These are phyloP conservation scores for Vanessa cardui DNA, from an alignment of 2,888 invertebrate species.

Conservation along the genomic window DNA sequence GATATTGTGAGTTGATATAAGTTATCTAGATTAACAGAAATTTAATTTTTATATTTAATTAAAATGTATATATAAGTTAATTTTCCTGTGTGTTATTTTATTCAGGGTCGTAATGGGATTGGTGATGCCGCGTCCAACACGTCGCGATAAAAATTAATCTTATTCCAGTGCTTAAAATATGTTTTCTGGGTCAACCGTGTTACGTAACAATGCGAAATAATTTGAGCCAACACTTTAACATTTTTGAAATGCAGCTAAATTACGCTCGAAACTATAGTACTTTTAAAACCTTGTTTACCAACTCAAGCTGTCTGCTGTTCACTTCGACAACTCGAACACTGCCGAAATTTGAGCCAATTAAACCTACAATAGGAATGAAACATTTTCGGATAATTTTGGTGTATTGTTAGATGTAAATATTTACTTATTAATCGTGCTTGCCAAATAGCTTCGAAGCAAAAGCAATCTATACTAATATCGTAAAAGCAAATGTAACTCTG, in stretches of 20 bases:
- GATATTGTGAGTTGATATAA: conserved; percentile 10
- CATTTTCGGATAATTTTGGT: conserved; percentile 25
- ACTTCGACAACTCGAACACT: conserved; percentile 39
- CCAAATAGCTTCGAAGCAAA: too few species aligned
- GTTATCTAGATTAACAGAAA: background rate
- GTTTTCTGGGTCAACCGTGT: conserved; percentile 36
- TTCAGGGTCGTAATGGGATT: conserved; percentile 28
- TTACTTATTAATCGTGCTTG: conserved; percentile 10
- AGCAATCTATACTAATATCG: too few species aligned
- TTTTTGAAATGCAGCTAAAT: conserved; percentile 40
- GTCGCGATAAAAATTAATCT: conserved; percentile 38
- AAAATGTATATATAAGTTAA: conserved; percentile 18
- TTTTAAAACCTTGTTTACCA: conserved; percentile 41
- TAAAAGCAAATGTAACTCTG: too few species aligned
- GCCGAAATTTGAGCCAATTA: conserved; percentile 39
- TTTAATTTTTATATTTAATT: conserved; percentile 12
- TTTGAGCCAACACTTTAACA: conserved; percentile 40
- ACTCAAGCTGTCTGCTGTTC: conserved; percentile 39
- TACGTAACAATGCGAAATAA: conserved; percentile 39
- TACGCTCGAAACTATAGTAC: conserved; percentile 39
- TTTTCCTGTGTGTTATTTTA: conserved; percentile 22
- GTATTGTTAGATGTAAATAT: conserved; percentile 29
- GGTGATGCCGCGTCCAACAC: conserved; percentile 32
- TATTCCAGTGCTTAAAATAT: conserved; percentile 36
- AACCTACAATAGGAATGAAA: conserved; percentile 36